A percentile compares a stretch with the other conserved stretches of the same genome.
These are phyloP conservation scores for Neopelma chrysocephalum DNA, from an alignment of 2,797 vertebrate species.

Conservation along the genomic window DNA sequence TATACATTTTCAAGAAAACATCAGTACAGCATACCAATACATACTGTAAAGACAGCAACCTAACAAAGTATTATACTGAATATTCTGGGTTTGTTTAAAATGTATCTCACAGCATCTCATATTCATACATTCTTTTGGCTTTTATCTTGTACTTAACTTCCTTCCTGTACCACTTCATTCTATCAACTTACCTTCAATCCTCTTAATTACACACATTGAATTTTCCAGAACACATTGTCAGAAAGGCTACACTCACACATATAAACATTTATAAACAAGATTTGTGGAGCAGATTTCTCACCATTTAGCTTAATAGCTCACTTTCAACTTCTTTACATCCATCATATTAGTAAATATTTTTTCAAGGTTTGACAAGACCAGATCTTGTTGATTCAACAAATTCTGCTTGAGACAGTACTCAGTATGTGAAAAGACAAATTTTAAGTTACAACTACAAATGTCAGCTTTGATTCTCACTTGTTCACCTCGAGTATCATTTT, in stretches of 20 bases:
- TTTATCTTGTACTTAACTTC: not conserved
- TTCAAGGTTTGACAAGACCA: not conserved
- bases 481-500: not conserved
- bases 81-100: not conserved
- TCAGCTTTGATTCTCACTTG: not conserved
- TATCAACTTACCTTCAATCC: not conserved
- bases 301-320: not conserved
- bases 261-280: not conserved
- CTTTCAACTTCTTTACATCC: not conserved
- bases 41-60: not conserved
- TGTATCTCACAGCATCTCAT: not conserved
- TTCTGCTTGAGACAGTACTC: not conserved
- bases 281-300: not conserved
- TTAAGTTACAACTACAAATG: not conserved
- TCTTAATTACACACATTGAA: not conserved
- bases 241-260: not conserved
- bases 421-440: not conserved
- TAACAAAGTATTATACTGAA: not conserved
- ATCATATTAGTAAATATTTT: not conserved
- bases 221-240: not conserved
- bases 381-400: not conserved
- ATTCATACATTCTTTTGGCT: not conserved
- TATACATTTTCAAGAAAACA: not conserved
- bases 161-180: not conserved
- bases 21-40: not conserved